Base-by-base conservation (phyloP, 2,113 vertebrate species). In the Corydoras maculifer region DNA sequence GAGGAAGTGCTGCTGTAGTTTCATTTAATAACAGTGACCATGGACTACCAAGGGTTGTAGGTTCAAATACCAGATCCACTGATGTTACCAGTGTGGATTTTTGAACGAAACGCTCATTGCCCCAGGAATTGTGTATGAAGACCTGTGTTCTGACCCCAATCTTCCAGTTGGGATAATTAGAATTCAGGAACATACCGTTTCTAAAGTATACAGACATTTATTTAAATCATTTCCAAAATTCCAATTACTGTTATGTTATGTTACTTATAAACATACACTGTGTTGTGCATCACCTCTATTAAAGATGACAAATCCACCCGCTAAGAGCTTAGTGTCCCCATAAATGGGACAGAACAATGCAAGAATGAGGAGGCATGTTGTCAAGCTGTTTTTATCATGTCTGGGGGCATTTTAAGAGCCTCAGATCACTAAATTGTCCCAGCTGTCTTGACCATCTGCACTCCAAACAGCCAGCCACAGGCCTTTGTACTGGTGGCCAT, bases 371-470 rank as follows among this genome's bases (percentile, higher is more conserved):
- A 73, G 83, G 85, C 74, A 78, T 81, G 84, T 79, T 49, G 80
- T 86, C 85, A 86, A 85, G 86, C 86, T 87, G 84, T 81, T 88
- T 84, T 86, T 86, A 87, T 82, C 83, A 78, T 87, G 88, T 87
- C 88, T 87, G 81, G 82, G 86, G 88, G 83, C 84, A 84, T 80
- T 88, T 89, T 88, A 87, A 87, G 83, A 85, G 80, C 83, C 79
- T 87, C 79, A 86, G 82, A 86, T 88, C 86, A 80, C 86, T 88
- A 87, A 88, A 89, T 84, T 87, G 84, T 84, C 87, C 89, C 90
- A 90, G 88, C 90, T 91, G 90, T 88, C 87, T 85, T 84, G 83
- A 82, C 90, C 90, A 91, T 91, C 90, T 91, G 90, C 82, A 89
- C 84, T 78, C 75, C 63, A 83, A 89, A 87, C 76, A 79, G 77